Conservation (phyloP, 2,797 vertebrate genomes). For the Brachyrhaphis roseni region DNA sequence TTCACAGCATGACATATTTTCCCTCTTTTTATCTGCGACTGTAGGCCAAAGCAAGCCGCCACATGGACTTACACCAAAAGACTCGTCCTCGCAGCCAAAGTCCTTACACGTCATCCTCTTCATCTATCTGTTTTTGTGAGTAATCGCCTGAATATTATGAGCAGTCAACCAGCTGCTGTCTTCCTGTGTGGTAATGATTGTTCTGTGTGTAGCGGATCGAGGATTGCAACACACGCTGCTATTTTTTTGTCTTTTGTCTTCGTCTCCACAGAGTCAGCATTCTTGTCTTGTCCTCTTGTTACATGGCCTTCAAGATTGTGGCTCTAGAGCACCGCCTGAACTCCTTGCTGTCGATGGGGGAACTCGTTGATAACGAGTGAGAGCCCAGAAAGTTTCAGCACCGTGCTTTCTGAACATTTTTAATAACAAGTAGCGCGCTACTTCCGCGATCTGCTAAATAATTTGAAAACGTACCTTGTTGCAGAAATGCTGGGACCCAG, state of each 20-base stretch:
- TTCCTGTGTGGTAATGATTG: neutral
- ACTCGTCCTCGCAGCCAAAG: slow-evolving; percentile 73
- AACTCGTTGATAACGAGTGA: slow-evolving; percentile 83
- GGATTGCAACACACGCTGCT: neutral
- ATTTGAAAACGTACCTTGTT: slow-evolving; percentile 16
- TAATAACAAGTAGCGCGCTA: neutral
- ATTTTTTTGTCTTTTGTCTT: neutral
- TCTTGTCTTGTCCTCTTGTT: slow-evolving; percentile 90
- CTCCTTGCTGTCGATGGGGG: slow-evolving; percentile 80
- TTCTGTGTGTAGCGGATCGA: neutral
- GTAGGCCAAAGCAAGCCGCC: slow-evolving; percentile 68
- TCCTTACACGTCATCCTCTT: slow-evolving; percentile 85
- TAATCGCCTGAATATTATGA: slow-evolving; percentile 41
- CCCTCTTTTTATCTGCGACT: slow-evolving; percentile 5
- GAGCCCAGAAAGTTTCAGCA: slow-evolving; percentile 20
- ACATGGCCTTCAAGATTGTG: slow-evolving; percentile 93
- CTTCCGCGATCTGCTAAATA: neutral
- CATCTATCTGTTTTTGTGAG: slow-evolving; percentile 91
- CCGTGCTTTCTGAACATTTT: neutral
- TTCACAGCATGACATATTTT: neutral
- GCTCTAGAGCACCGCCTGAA: slow-evolving; percentile 88
- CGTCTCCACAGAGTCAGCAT: slow-evolving; percentile 81
- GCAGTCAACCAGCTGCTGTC: neutral
- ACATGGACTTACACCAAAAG: slow-evolving; percentile 57
- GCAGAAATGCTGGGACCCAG: slow-evolving; percentile 61